A percentile compares a stretch with the other conserved stretches of the same genome.
These are phyloP conservation scores for Abrostola tripartita DNA, from an alignment of 2,888 invertebrate species.

Conservation along the genomic window DNA sequence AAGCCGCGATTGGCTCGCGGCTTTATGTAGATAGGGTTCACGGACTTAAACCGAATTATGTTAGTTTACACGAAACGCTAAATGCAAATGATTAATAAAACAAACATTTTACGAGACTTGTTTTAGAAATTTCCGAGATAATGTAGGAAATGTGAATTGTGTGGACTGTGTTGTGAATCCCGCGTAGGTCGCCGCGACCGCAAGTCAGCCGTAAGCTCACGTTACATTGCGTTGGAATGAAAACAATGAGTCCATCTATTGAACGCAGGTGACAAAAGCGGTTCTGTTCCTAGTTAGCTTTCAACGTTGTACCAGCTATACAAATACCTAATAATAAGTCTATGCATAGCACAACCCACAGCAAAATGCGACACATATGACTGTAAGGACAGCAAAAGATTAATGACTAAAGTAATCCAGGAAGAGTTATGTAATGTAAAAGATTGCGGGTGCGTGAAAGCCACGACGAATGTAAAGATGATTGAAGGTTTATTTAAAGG, in stretches of 20 bases:
- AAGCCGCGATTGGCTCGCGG: constrained; percentile 70
- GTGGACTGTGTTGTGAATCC: constrained; percentile 53
- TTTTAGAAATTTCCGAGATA: constrained; percentile 42
- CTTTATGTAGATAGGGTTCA: constrained; percentile 73
- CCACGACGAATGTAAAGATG: constrained; percentile 44
- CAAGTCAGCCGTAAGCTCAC: constrained; percentile 71
- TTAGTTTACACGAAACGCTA: constrained; percentile 49
- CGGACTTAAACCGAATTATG: constrained; percentile 67
- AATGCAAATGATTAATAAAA: constrained; percentile 48
- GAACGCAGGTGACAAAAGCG: constrained; percentile 70
- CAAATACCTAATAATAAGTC: constrained; percentile 49
- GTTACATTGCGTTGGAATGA: constrained; percentile 74
- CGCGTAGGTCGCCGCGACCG: constrained; percentile 63
- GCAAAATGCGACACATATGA: constrained; percentile 36
- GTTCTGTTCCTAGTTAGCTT: constrained; percentile 53
- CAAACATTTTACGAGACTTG: constrained; percentile 37
- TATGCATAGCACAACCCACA: constrained; percentile 32
- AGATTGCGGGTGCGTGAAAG: constrained; percentile 43
- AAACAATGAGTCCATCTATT: constrained; percentile 75
- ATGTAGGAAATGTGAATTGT: constrained; percentile 47
- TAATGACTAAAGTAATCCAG: constrained; percentile 47
- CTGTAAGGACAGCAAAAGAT: constrained; percentile 44
- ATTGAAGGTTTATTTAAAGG: constrained; percentile 38
- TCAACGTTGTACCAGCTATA: constrained; percentile 48
- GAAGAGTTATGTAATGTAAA: constrained; percentile 49